Evolutionary conservation across 2,888 invertebrate species (phyloP), one percentile per base, ranked within the genome.

Genomic region (Brenthis ino): DNA sequence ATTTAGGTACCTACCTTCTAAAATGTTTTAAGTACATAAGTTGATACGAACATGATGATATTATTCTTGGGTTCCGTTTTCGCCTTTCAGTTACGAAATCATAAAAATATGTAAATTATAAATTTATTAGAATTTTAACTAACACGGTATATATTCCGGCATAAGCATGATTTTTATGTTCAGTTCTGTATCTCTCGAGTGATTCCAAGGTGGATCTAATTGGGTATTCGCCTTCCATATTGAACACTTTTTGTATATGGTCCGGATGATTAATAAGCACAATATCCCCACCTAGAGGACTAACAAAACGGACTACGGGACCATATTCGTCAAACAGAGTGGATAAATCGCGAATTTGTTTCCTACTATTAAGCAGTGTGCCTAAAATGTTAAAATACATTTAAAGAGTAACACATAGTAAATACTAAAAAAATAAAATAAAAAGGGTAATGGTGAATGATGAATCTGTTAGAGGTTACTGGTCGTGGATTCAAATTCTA

Each of bases 231-330:
- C 94, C 95, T 76, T 95, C 95, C 82, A 93, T 93, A 2, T 92
- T 85, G 73, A 94, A 94, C 2, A 95, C 94, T 73, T 94, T 93
- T 70, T 94, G 93, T 55, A 95, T 94, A 76, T 95, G 95, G 68
- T 95, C 95, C 0, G 95, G 95, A 64, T 95, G 93, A 78, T 93
- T 94, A 58, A 95, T 85, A 71, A 95, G 87, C 3, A 95, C 94
- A 24, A 95, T 94, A 74, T 95, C 94, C 1, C 93, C 93, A 0
- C 95, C 94, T 56, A 95, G 88, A 0, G 95, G 95, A 37, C 95
- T 95, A 28, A 95, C 93, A 63, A 95, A 91, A 64, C 95, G 93
- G 11, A 95, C 95, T 2, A 95, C 93, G 0, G 95, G 95, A 0
- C 95, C 95, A 73, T 95, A 95, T 72, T 91, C 86, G 64, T 93